A percentile compares a stretch with the other conserved stretches of the same genome.
These are phyloP conservation scores for Apoderus coryli DNA, from an alignment of 2,888 invertebrate genomes.

Conservation along the genomic window DNA sequence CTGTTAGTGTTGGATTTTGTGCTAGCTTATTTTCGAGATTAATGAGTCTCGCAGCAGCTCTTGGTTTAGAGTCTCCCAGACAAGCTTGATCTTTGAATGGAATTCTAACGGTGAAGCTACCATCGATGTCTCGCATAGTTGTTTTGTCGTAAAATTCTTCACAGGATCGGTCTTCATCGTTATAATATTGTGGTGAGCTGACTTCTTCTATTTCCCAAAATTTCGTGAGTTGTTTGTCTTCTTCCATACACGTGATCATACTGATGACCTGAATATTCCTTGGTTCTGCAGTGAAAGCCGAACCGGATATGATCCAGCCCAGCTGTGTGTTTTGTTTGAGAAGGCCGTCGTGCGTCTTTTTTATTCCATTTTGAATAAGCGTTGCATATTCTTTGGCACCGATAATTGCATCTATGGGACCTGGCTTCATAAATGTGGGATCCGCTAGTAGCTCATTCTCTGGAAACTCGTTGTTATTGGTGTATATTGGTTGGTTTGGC, in stretches of 20 bases:
- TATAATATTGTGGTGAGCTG: not conserved
- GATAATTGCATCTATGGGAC: not conserved
- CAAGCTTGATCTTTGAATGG: constrained; percentile 10
- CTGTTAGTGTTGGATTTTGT: constrained; percentile 5
- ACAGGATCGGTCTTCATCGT: constrained; percentile 10
- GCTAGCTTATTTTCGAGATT: constrained; percentile 10
- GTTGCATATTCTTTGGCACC: constrained; percentile 1
- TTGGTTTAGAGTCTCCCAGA: constrained; percentile 11
- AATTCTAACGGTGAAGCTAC: constrained; percentile 11
- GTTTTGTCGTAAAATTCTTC: constrained; percentile 9
- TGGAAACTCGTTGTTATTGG: not conserved
- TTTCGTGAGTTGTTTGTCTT: not conserved
- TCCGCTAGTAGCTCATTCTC: not conserved
- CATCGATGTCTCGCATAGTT: constrained; percentile 3
- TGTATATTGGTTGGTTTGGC: constrained; percentile 1
- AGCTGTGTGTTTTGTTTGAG: constrained; percentile 1
- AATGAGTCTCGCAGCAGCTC: constrained; percentile 11
- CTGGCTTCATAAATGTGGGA: constrained; percentile 1
- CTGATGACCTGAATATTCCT: not conserved
- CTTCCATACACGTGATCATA: not conserved
- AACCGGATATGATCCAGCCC: not conserved
- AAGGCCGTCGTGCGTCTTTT: not conserved
- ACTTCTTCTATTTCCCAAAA: constrained; percentile 2
- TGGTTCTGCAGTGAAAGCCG: not conserved
- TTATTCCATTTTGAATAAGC: not conserved